Evolutionary conservation across 35 echinoderm and acorn worm species (phyloP).

Genomic region (Patiria miniata): DNA sequence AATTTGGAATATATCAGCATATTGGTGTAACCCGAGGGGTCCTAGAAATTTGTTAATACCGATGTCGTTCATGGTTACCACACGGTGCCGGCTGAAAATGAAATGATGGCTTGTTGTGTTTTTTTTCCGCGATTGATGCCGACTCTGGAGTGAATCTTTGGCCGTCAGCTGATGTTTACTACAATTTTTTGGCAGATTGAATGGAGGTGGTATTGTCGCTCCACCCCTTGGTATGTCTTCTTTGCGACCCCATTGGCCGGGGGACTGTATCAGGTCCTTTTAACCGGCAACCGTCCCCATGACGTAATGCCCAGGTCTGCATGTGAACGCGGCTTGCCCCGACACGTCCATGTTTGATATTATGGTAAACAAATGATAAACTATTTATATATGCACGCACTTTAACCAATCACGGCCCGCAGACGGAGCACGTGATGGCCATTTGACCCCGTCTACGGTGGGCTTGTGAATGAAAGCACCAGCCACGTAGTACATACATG

Average conservation of each 20-base stretch:
- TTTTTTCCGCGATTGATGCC: conserved; percentile 17
- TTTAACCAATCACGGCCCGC: neutral
- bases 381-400: conserved; percentile 40
- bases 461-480: conserved; percentile 32
- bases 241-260: conserved; percentile 49
- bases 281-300: conserved; percentile 53
- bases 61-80: conserved; percentile 59
- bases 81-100: conserved; percentile 35
- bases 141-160: conserved; percentile 17
- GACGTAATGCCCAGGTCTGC: conserved; percentile 65
- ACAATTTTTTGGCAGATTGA: conserved; percentile 23
- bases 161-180: conserved; percentile 22
- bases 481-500: conserved; percentile 7
- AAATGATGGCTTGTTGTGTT: conserved; percentile 42
- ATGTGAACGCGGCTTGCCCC: conserved; percentile 54
- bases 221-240: conserved; percentile 53
- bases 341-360: conserved; percentile 77
- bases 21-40: conserved; percentile 75
- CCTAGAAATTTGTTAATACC: conserved; percentile 72
- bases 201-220: conserved; percentile 56
- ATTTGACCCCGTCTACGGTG: conserved; percentile 18
- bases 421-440: neutral
- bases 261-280: conserved; percentile 46
- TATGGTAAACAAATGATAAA: conserved; percentile 52
- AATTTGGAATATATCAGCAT: conserved; percentile 75